Evolutionary conservation across 2,797 vertebrate genomes (phyloP).

Genomic region (Hoplostethus mediterraneus): DNA sequence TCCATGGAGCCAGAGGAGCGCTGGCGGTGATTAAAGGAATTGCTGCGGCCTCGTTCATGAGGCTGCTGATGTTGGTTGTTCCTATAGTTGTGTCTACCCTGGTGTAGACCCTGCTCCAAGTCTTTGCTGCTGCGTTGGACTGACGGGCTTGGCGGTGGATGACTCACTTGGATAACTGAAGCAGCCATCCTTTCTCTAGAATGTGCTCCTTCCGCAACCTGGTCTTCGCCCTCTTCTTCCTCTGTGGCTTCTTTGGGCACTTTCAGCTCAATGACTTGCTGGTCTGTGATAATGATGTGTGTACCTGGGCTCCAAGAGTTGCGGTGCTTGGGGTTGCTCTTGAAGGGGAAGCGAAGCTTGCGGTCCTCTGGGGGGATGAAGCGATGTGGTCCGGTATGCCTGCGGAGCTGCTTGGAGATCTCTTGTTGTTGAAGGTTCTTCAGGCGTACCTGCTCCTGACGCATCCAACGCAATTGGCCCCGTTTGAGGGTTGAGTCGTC

Average conservation of each 20-base stretch:
- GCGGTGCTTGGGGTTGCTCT: slow-evolving; percentile 96
- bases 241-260: slow-evolving; percentile 93
- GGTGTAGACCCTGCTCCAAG: slow-evolving; percentile 80
- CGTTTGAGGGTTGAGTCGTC: slow-evolving; percentile 89
- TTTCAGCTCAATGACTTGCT: slow-evolving; percentile 95
- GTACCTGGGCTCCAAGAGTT: slow-evolving; percentile 99
- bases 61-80: slow-evolving; percentile 75
- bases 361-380: slow-evolving; percentile 98
- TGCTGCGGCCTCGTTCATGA: slow-evolving; percentile 91
- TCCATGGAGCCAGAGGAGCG: slow-evolving; percentile 81
- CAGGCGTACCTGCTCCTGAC: slow-evolving; percentile 94
- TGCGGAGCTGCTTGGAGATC: slow-evolving; percentile 94
- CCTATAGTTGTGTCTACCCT: slow-evolving; percentile 86
- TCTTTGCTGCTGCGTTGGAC: slow-evolving; percentile 81
- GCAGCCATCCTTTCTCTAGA: slow-evolving; percentile 78
- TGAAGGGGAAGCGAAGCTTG: slow-evolving; percentile 98
- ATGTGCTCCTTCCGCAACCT: slow-evolving; percentile 61
- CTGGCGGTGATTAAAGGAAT: slow-evolving; percentile 92
- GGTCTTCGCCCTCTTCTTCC: slow-evolving; percentile 77
- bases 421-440: slow-evolving; percentile 98
- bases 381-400: slow-evolving; percentile 92
- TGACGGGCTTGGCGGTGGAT: slow-evolving; percentile 69
- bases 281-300: slow-evolving; percentile 97
- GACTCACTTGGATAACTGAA: slow-evolving; percentile 78
- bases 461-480: slow-evolving; percentile 93